phyloP scores from a whole-genome alignment of 1,140 invertebrate species.

The Brachionus calyciflorus region DNA sequence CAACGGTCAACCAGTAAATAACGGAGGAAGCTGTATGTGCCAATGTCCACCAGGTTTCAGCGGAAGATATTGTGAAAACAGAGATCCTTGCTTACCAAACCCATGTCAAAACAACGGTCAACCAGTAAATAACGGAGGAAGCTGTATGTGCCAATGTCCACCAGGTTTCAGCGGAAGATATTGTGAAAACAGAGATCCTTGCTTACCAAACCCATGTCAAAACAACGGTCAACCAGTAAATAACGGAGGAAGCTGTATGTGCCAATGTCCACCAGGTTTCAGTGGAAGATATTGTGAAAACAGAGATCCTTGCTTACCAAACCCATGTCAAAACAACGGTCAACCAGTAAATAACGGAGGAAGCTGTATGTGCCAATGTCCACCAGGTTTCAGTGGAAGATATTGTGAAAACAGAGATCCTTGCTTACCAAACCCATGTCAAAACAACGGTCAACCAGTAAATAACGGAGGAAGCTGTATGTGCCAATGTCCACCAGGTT shows the following conservation, averaged over 20 bases:
- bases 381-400: constrained; percentile 47
- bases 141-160: constrained; percentile 46
- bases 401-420: constrained; percentile 48
- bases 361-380: constrained; percentile 47
- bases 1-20: constrained; percentile 25
- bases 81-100: constrained; percentile 24
- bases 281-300: constrained; percentile 50
- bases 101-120: constrained; percentile 3
- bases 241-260: background rate
- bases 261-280: constrained; percentile 46
- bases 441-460: constrained; percentile 38
- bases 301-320: constrained; percentile 12
- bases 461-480: background rate
- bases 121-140: constrained; percentile 50
- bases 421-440: background rate
- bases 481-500: constrained; percentile 46
- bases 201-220: background rate
- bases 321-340: constrained; percentile 1
- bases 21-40: constrained; percentile 19
- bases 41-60: constrained; percentile 47
- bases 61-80: constrained; percentile 49
- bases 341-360: constrained; percentile 50
- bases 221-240: constrained; percentile 37
- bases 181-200: constrained; percentile 48
- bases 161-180: constrained; percentile 48